Percentiles rank a stretch among this genome's conserved stretches.
These are phyloP conservation scores for Ariolimax columbianus DNA, from an alignment of 2,888 invertebrate species.

Conservation along the genomic window DNA sequence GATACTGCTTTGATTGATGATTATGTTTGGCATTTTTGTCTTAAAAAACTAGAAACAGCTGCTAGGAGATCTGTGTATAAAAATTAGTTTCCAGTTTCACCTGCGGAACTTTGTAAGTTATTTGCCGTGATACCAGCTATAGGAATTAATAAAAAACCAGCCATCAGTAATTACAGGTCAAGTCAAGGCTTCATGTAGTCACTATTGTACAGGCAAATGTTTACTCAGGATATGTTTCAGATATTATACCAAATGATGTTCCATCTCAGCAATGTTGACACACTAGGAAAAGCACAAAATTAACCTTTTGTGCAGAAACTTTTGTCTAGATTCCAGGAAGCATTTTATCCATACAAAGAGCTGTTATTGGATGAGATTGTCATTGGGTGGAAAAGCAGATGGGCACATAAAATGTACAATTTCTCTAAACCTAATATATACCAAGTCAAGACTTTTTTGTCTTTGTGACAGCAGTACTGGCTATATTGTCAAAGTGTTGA, in stretches of 20 bases:
- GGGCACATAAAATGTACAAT: constrained; percentile 11
- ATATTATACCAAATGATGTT: constrained; percentile 16
- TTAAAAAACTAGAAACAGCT: not conserved
- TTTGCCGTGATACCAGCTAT: constrained; percentile 5
- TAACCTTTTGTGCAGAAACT: constrained; percentile 7
- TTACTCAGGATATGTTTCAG: constrained; percentile 2
- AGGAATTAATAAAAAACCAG: not conserved
- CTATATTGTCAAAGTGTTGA: not conserved
- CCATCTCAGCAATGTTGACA: not conserved
- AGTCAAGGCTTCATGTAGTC: not conserved
- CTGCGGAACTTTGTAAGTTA: not conserved
- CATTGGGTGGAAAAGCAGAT: not conserved
- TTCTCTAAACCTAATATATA: not conserved
- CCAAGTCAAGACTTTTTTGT: not conserved
- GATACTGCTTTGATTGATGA: not conserved
- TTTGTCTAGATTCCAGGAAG: not conserved
- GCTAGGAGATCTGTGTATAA: not conserved
- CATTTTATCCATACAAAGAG: constrained; percentile 26
- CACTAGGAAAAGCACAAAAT: not conserved
- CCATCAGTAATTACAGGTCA: constrained; percentile 10
- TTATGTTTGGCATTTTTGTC: not conserved
- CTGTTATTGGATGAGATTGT: not conserved
- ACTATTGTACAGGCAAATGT: not conserved
- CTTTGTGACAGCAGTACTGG: not conserved
- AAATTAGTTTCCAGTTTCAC: not conserved